Evolutionary conservation across 1,140 invertebrate species (phyloP).

Genomic region (Drosophila neocordata): DNA sequence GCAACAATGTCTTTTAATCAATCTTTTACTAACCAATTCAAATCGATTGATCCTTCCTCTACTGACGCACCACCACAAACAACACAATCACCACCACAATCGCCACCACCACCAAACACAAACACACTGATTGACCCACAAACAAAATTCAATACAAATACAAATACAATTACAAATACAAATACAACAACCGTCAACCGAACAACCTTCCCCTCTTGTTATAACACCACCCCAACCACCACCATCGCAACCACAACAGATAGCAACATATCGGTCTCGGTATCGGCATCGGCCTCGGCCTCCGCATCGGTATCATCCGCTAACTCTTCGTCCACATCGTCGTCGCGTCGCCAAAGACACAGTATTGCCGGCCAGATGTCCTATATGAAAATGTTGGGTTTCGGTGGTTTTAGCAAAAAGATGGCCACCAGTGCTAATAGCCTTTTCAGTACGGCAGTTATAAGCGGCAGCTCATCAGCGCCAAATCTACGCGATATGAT

Average conservation of each 20-base stretch:
- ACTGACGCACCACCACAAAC: conserved; percentile 46
- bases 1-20: conserved; percentile 50
- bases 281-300: conserved; percentile 71
- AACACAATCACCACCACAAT: conserved; percentile 10
- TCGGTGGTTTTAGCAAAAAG: conserved; percentile 87
- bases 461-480: conserved; percentile 95
- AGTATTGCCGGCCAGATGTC: conserved; percentile 96
- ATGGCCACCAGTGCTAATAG: conserved; percentile 89
- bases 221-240: conserved; percentile 51
- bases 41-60: conserved; percentile 49
- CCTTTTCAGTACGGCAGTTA: conserved; percentile 96
- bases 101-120: conserved; percentile 23
- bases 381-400: conserved; percentile 93
- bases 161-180: conserved; percentile 33
- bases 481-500: conserved; percentile 95
- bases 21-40: conserved; percentile 59
- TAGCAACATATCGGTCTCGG: conserved; percentile 72
- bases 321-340: conserved; percentile 73
- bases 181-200: conserved; percentile 21
- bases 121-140: conserved; percentile 16
- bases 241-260: conserved; percentile 75
- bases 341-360: conserved; percentile 93
- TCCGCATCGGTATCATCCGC: conserved; percentile 75
- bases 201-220: conserved; percentile 47
- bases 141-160: conserved; percentile 23